Base-by-base conservation (phyloP, 1,140 invertebrate genomes). In the Cataglyphis hispanica region DNA sequence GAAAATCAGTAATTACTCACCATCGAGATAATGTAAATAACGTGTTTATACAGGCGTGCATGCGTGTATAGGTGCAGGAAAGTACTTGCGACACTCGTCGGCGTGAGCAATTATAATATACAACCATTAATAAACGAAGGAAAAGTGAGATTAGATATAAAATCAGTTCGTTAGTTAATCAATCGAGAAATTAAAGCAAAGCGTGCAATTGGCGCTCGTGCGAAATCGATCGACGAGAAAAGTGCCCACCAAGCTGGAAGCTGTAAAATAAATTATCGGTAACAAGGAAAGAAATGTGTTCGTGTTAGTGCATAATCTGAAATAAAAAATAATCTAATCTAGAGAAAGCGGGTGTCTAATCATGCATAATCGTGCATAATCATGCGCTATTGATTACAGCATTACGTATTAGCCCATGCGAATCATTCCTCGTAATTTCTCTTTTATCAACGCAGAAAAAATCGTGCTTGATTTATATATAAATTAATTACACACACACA, bases 21-120 rank as follows among this genome's bases (percentile, higher is more conserved):
- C 92, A 92, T 92, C 58, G 88, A 90, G 90, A 87, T 90, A 92
- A 90, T 92, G 84, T 74, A 76, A 86, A 89, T 89, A 76, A 92
- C 88, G 61, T 53, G 58, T 40, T 66, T 85, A 6, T 19, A 67
- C 66, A 75, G 74, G 67, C 70, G 72, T 87, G 78, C 86, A 87
- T 86, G 90, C 90, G 91, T 88, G 87, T 89, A 80, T 92, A 58
- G 81, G 87, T 85, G 34, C 88, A 85, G 80, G 80, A 92, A 91
- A 77, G 88, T 92, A 90, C 89, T 87, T 91, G 87, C 92, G 91
- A 90, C 77, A 90, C 90, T 89, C 78, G 37, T 83, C 63, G 87
- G 75, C 37, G 90, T 90, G 89, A 92, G 90, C 90, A 86, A 86
- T 74, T 87, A 58, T n/a, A 22, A 56, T 34, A 8, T 8, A 37